phyloP scores from a whole-genome alignment of 2,888 invertebrate genomes.

The Galerucella nymphaeae region DNA sequence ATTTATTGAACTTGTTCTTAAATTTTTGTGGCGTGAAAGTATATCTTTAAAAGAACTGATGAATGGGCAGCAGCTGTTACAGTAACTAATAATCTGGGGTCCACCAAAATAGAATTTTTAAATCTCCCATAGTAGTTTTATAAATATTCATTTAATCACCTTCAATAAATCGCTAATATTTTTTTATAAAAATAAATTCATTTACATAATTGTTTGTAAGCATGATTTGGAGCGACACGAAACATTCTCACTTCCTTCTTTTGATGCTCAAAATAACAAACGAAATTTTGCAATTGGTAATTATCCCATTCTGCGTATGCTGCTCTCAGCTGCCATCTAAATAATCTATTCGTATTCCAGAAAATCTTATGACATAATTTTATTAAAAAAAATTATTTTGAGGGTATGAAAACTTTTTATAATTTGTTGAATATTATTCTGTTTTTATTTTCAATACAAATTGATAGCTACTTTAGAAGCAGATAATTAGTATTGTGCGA shows the following conservation, averaged over 20 bases:
- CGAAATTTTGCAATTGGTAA: constrained; percentile 40
- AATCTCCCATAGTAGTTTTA: constrained; percentile 39
- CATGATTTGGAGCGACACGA: constrained; percentile 33
- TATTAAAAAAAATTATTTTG: background rate
- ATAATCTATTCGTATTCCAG: background rate
- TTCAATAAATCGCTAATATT: too few relatives aligned
- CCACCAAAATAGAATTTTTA: constrained; percentile 48
- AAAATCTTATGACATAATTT: background rate
- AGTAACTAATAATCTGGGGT: constrained; percentile 50
- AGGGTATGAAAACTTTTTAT: background rate
- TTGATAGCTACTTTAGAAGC: background rate
- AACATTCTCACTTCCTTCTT: constrained; percentile 54
- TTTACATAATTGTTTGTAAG: background rate
- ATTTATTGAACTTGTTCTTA: too few relatives aligned
- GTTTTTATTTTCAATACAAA: background rate
- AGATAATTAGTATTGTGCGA: constrained; percentile 27
- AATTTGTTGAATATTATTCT: background rate
- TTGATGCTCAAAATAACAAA: constrained; percentile 48
- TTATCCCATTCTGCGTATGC: constrained; percentile 34
- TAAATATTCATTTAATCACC: too few relatives aligned
- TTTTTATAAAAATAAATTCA: background rate
- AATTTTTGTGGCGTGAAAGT: too few relatives aligned
- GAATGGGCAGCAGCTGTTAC: constrained; percentile 55
- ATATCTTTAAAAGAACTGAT: too few relatives aligned
- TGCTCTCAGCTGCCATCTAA: constrained; percentile 31